Evolutionary conservation across 2,113 vertebrate genomes (phyloP).

Genomic region (Zapus hudsonius): DNA sequence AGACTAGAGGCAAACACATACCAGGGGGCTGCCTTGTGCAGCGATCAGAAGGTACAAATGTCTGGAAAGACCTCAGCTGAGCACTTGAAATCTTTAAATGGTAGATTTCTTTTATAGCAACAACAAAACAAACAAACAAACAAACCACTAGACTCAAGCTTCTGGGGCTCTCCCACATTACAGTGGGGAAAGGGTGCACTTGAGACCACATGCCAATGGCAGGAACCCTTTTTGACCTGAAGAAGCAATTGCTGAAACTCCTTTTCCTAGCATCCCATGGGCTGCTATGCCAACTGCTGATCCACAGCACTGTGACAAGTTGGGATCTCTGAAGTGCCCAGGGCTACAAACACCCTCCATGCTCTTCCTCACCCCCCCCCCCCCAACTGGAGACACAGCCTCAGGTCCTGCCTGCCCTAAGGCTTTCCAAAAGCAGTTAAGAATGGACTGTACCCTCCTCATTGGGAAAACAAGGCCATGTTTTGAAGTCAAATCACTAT

Average conservation of each 20-base stretch:
- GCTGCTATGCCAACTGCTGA: not conserved
- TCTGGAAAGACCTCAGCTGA: not conserved
- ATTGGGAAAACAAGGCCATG: slow-evolving; percentile 18
- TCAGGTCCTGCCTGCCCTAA: not conserved
- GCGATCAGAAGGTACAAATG: not conserved
- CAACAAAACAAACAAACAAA: not conserved
- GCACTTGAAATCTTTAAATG: not conserved
- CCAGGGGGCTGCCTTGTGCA: not conserved
- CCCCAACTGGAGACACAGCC: not conserved
- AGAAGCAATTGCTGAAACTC: not conserved
- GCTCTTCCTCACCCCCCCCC: too few relatives aligned
- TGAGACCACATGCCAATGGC: not conserved
- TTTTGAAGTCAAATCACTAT: not conserved
- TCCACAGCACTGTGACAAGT: not conserved
- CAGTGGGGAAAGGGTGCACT: not conserved
- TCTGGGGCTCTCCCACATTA: not conserved
- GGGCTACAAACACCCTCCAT: not conserved
- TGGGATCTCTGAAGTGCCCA: not conserved
- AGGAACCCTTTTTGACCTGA: not conserved
- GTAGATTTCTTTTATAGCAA: not conserved
- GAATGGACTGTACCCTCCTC: not conserved
- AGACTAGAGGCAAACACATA: not conserved
- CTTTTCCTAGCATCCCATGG: slow-evolving; percentile 5
- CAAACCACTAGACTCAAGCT: not conserved
- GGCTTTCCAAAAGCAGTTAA: not conserved